Evolutionary conservation across 2,113 vertebrate species (phyloP), one percentile per base, ranked within the genome.

Genomic region (Lagopus leucura): DNA sequence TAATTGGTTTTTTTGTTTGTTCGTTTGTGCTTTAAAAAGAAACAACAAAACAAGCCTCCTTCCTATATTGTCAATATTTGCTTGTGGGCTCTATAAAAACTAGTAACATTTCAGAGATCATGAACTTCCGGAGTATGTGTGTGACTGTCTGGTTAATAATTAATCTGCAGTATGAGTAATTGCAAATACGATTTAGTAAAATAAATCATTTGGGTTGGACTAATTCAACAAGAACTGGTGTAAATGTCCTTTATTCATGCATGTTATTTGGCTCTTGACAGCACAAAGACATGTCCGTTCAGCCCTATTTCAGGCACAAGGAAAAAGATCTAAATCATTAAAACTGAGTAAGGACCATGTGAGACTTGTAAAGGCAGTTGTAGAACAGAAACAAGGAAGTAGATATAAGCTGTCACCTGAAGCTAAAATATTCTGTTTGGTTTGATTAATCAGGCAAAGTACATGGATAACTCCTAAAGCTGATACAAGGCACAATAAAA

Each of bases 61-160:
- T 75, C 25, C 54, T 67, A 18, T 47, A 47, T n/a, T 79, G 72
- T 55, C 54, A 54, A 10, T 40, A 40, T 16, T 70, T 88, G 36
- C 13, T 38, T 84, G 12, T 54, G 25, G 3, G 30, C 12, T 86
- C 61, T 72, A 57, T 38, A 84, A 83, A 84, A 92, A 28, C 7
- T 11, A 60, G 54, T 20, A 85, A 82, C 40, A 25, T 58, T 19
- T 54, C 67, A 91, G 66, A 82, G 86, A 86, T 64, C 30, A 34
- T 5, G 12, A 85, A 73, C 20, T 54, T 70, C 14, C 0, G 1
- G 55, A 69, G n/a, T 65, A 38, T 43, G n/a, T 24, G 34, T 74
- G 27, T 92, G 90, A 92, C 71, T 88, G 21, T 28, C 38, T 89
- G 92, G 55, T 95, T 96, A 95, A 95, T 92, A 55, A 95, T 95